Percentiles rank a stretch among this genome's conserved stretches.
These are phyloP conservation scores for Athetis lepigone DNA, from an alignment of 2,888 invertebrate species.

Conservation along the genomic window DNA sequence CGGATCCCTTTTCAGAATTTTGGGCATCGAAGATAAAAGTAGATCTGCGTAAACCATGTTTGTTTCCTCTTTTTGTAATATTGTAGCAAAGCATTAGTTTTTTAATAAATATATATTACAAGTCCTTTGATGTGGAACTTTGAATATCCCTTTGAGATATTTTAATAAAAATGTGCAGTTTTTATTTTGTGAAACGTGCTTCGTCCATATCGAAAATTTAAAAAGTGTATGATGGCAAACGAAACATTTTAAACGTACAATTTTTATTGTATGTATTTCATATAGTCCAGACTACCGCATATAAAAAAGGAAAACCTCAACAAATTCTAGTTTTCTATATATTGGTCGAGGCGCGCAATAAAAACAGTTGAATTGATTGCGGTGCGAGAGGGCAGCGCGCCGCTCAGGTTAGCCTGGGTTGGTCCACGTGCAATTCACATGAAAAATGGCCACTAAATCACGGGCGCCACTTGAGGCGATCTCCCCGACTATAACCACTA, in stretches of 20 bases:
- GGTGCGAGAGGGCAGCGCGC: slow-evolving; percentile 65
- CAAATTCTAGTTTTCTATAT: slow-evolving; percentile 58
- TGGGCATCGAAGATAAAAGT: slow-evolving; percentile 72
- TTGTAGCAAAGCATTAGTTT: slow-evolving; percentile 43
- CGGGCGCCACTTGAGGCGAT: slow-evolving; percentile 71
- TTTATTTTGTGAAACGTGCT: slow-evolving; percentile 33
- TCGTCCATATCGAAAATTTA: slow-evolving; percentile 19
- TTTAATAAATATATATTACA: slow-evolving; percentile 43
- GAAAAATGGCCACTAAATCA: slow-evolving; percentile 83
- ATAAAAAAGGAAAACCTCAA: slow-evolving; percentile 48
- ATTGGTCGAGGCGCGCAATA: slow-evolving; percentile 72
- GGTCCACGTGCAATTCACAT: slow-evolving; percentile 76
- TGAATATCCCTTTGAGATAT: slow-evolving; percentile 19
- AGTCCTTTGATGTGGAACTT: slow-evolving; percentile 46
- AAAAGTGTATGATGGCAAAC: slow-evolving; percentile 8
- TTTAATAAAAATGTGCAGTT: slow-evolving; percentile 42
- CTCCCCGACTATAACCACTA: slow-evolving; percentile 66
- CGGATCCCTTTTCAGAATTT: slow-evolving; percentile 79
- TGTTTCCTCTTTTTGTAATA: slow-evolving; percentile 40
- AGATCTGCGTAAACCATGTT: slow-evolving; percentile 51
- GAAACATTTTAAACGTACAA: slow-evolving; percentile 7
- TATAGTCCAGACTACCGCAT: slow-evolving; percentile 23
- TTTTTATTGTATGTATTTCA: slow-evolving; percentile 38
- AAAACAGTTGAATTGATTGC: slow-evolving; percentile 81
- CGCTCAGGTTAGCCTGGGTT: slow-evolving; percentile 64